Conservation (phyloP, 2,797 vertebrate genomes). For the Monodelphis domestica region DNA sequence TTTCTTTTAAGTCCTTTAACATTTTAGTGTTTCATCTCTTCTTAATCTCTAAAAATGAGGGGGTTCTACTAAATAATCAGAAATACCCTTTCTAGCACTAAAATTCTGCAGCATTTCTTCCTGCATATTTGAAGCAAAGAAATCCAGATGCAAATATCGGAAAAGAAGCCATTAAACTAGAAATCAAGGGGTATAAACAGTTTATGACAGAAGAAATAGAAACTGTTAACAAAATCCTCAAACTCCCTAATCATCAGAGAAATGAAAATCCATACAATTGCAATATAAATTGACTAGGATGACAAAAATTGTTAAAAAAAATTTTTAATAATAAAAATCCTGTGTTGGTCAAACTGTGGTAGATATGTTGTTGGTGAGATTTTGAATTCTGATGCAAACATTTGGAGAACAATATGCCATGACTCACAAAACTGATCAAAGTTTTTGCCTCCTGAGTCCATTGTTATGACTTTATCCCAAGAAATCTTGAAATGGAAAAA, state of each 20-base stretch:
- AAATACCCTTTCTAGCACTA: background rate
- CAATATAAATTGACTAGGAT: background rate
- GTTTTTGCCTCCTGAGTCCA: too few relatives aligned
- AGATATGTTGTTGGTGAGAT: background rate
- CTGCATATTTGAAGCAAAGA: slow-evolving; percentile 12
- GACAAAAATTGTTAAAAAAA: background rate
- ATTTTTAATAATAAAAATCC: background rate
- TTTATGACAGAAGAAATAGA: slow-evolving; percentile 25
- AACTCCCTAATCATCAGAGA: slow-evolving; percentile 14
- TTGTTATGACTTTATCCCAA: too few relatives aligned
- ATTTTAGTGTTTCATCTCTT: background rate
- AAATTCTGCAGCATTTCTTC: slow-evolving; percentile 25
- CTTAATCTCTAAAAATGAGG: background rate
- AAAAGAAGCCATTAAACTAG: slow-evolving; percentile 27
- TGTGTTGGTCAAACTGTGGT: background rate
- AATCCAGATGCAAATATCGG: slow-evolving; percentile 43
- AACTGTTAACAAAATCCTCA: background rate
- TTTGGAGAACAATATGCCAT: background rate
- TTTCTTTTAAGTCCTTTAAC: background rate
- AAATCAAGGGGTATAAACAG: slow-evolving; percentile 30
- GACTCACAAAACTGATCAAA: too few relatives aligned
- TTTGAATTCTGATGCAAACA: background rate
- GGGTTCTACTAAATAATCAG: background rate
- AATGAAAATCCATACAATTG: background rate
- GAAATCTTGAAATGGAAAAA: too few relatives aligned